phyloP scores from a whole-genome alignment of 2,113 vertebrate species.

The Motacilla tschutschensis region DNA sequence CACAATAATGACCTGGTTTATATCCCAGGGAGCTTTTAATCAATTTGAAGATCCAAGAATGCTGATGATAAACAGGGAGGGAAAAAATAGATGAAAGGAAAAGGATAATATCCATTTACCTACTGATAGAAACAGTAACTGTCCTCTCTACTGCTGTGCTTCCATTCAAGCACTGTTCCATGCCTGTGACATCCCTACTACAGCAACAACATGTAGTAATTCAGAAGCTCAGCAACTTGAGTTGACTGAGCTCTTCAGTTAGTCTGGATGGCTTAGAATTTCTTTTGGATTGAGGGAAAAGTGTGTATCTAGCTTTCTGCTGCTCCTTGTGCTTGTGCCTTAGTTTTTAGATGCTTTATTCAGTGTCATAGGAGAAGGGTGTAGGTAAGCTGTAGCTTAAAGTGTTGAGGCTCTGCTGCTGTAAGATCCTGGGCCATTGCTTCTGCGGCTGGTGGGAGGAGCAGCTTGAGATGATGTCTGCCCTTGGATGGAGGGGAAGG shows the following conservation, averaged over 20 bases:
- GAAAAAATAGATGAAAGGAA: not conserved
- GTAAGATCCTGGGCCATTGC: not conserved
- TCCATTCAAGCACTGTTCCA: not conserved
- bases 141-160: not conserved
- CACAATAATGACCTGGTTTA: constrained; percentile 55
- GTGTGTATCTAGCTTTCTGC: not conserved
- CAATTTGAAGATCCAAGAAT: constrained; percentile 21
- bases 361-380: accelerated
- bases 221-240: not conserved
- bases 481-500: not conserved
- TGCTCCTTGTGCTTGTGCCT: not conserved
- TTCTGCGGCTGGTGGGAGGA: not conserved
- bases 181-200: accelerated
- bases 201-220: not conserved
- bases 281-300: not conserved
- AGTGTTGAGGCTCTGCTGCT: accelerated
- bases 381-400: not conserved
- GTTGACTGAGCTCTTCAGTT: not conserved
- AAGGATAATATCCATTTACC: not conserved
- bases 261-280: not conserved
- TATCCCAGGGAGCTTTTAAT: constrained; percentile 22
- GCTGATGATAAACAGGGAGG: constrained; percentile 16
- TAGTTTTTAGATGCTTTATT: not conserved
- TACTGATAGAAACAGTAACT: not conserved
- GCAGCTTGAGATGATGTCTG: not conserved